phyloP scores from a whole-genome alignment of 2,797 vertebrate species.

The Geotrypetes seraphini region DNA sequence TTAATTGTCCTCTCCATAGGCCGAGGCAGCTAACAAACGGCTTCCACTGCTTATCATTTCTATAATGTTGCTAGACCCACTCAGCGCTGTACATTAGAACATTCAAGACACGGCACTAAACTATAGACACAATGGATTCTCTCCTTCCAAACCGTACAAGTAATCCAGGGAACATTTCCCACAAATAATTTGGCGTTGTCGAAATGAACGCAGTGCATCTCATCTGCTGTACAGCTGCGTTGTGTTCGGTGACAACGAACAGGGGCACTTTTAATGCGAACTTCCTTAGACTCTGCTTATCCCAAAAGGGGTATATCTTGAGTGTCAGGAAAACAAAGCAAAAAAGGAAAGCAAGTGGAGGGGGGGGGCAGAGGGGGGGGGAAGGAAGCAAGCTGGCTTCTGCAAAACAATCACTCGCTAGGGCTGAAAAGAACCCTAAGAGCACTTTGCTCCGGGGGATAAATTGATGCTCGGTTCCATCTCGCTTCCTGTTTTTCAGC shows the following conservation, averaged over 20 bases:
- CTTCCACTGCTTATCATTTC: no score
- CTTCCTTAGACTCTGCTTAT: not conserved
- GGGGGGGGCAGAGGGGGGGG: not conserved
- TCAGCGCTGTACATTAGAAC: no score
- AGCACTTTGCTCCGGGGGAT: conserved; percentile 14
- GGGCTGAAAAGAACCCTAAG: conserved; percentile 8
- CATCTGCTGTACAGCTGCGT: no score
- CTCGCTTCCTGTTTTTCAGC: conserved; percentile 15
- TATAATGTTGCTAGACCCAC: no score
- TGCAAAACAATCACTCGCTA: conserved; percentile 15
- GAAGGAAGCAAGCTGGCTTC: conserved; percentile 9
- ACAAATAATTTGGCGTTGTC: no score
- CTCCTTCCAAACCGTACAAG: no score
- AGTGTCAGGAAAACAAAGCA: conserved; percentile 3
- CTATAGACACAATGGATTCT: no score
- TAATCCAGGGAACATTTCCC: no score
- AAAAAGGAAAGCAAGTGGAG: not conserved
- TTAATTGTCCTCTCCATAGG: no score
- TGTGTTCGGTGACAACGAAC: not conserved
- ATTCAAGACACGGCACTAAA: no score
- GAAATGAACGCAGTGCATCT: no score
- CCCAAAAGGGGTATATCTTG: not conserved
- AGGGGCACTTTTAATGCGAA: not conserved
- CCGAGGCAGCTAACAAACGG: no score
- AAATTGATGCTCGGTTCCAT: conserved; percentile 13